Percentiles rank a stretch among this genome's conserved stretches.
These are phyloP conservation scores for Lacerta agilis DNA, from an alignment of 2,797 vertebrate species.

Conservation along the genomic window DNA sequence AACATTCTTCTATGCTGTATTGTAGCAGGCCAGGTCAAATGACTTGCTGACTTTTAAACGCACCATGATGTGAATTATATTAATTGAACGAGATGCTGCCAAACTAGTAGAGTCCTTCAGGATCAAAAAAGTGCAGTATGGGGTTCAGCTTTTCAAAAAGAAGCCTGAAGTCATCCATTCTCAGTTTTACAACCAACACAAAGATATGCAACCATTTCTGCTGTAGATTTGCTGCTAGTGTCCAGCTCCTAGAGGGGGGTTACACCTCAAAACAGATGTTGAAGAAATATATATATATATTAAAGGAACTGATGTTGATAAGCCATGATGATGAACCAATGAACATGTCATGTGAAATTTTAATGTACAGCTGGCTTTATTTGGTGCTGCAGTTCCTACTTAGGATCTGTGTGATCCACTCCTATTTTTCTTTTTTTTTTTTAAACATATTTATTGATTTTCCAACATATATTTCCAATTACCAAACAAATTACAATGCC, in stretches of 20 bases:
- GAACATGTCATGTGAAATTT: slow-evolving; percentile 16
- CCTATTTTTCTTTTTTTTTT: too few relatives aligned
- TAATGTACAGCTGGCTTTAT: slow-evolving; percentile 17
- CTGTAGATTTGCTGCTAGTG: not conserved
- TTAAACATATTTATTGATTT: too few relatives aligned
- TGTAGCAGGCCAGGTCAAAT: not conserved
- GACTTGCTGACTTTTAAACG: not conserved
- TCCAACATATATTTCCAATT: too few relatives aligned
- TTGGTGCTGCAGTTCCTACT: rapidly evolving
- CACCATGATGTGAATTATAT: not conserved
- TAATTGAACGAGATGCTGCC: not conserved
- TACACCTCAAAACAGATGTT: slow-evolving; percentile 8
- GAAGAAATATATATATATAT: not conserved
- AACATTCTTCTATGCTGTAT: too few relatives aligned
- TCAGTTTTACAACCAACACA: not conserved
- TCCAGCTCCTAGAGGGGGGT: not conserved
- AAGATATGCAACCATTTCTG: not conserved
- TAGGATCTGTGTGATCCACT: slow-evolving; percentile 8
- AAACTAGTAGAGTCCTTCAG: not conserved
- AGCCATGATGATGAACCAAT: not conserved
- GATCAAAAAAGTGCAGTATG: not conserved
- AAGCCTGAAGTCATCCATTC: not conserved
- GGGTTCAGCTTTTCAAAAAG: not conserved
- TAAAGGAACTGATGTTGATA: not conserved
- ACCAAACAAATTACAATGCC: too few relatives aligned